Evolutionary conservation across 2,888 invertebrate genomes (phyloP).

Genomic region (Empis stercorea): DNA sequence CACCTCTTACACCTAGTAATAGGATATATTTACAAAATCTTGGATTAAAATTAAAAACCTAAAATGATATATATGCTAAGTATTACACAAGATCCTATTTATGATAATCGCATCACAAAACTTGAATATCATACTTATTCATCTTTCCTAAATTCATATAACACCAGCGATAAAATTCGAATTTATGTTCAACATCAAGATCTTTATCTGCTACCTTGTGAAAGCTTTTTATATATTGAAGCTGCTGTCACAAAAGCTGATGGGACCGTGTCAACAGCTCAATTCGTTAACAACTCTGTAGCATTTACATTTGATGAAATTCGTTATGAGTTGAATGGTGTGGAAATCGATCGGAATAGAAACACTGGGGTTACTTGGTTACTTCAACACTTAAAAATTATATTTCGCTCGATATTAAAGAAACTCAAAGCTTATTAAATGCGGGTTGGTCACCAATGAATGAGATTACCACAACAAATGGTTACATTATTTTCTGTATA

Average conservation of each 20-base stretch:
- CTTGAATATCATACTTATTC: slow-evolving; percentile 13
- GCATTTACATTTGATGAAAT: slow-evolving; percentile 21
- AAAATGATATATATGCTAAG: background rate
- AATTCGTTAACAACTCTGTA: slow-evolving; percentile 17
- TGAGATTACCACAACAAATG: background rate
- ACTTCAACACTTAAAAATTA: slow-evolving; percentile 25
- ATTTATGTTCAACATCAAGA: slow-evolving; percentile 22
- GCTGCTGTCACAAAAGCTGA: slow-evolving; percentile 11
- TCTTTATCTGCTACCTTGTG: slow-evolving; percentile 18
- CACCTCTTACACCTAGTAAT: too few species aligned
- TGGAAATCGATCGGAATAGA: slow-evolving; percentile 20
- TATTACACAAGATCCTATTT: background rate
- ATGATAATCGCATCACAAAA: background rate
- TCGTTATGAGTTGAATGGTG: slow-evolving; percentile 23
- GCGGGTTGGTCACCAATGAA: slow-evolving; percentile 16
- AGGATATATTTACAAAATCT: background rate
- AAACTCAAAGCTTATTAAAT: too few species aligned
- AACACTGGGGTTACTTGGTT: slow-evolving; percentile 23
- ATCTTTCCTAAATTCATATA: slow-evolving; percentile 1
- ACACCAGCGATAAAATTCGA: slow-evolving; percentile 23
- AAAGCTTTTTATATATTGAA: slow-evolving; percentile 18
- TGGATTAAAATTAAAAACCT: background rate
- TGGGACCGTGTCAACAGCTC: slow-evolving; percentile 9
- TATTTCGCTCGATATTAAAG: slow-evolving; percentile 18
- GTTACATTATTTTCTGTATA: background rate